A percentile compares a stretch with the other conserved stretches of the same genome.
Evolutionary conservation across 2,113 vertebrate species (phyloP).

Genomic region (Sapajus apella): DNA sequence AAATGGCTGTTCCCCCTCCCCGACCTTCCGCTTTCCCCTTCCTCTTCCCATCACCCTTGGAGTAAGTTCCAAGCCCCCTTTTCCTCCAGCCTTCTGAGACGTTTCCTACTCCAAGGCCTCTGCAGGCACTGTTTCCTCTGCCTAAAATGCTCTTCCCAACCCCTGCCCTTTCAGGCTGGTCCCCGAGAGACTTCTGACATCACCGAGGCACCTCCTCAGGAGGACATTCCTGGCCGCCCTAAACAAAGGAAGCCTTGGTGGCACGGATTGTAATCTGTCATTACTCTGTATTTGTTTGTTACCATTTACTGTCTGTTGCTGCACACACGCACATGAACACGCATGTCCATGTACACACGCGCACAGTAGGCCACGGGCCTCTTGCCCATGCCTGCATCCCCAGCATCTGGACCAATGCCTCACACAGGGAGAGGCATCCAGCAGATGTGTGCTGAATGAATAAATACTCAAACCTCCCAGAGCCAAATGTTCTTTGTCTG

Average conservation of each 20-base stretch:
- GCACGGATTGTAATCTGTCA: rapidly evolving
- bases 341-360: too few species aligned
- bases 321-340: neutral
- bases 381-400: neutral
- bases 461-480: neutral
- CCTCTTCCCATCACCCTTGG: neutral
- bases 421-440: neutral
- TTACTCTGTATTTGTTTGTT: neutral
- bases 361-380: neutral
- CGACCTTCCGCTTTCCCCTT: neutral
- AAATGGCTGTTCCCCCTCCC: neutral
- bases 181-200: neutral
- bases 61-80: neutral
- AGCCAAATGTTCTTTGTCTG: too few species aligned
- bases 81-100: neutral
- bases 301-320: neutral
- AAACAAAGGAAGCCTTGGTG: too few species aligned
- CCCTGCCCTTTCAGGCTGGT: too few species aligned
- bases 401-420: rapidly evolving
- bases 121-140: neutral
- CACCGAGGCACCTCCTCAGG: neutral
- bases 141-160: neutral
- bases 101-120: neutral
- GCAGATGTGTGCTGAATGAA: neutral
- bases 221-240: neutral